These are phyloP conservation scores for Cryptoleucopteryx plumbea DNA, from an alignment of 2,113 vertebrate genomes.

Conservation along the genomic window DNA sequence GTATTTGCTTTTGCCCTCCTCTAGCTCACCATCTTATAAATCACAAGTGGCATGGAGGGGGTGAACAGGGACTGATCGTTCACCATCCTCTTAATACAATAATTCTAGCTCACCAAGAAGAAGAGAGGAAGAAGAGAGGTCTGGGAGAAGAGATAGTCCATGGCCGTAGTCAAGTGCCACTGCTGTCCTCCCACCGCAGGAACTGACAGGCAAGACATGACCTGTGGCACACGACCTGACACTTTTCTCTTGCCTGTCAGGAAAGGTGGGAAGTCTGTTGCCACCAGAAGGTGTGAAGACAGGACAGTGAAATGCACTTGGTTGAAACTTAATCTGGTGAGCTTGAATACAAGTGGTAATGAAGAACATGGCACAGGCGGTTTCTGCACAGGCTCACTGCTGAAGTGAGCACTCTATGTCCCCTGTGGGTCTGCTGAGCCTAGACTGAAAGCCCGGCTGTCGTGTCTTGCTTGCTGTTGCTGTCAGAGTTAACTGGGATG, in stretches of 20 bases:
- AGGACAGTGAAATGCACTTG: not conserved
- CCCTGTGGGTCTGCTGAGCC: not conserved
- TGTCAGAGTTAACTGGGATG: not conserved
- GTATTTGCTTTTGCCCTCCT: not conserved
- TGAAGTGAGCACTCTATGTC: not conserved
- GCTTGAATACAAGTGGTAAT: fast-evolving
- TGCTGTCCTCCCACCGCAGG: not conserved
- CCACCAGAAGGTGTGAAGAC: not conserved
- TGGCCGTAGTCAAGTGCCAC: not conserved
- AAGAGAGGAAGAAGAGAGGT: not conserved
- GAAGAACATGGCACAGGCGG: not conserved
- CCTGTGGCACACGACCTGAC: not conserved
- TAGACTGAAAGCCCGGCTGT: not conserved
- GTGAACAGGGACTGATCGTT: not conserved
- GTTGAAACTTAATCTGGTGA: not conserved
- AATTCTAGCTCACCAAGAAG: not conserved
- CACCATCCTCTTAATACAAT: not conserved
- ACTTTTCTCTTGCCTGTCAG: not conserved
- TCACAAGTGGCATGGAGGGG: not conserved
- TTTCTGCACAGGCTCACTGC: not conserved
- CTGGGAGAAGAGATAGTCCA: not conserved
- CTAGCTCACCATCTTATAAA: not conserved
- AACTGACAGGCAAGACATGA: not conserved
- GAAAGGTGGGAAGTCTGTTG: not conserved
- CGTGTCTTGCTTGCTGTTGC: not conserved